Evolutionary conservation across 1,140 invertebrate genomes (phyloP), one percentile per base, ranked within the genome.

Genomic region (Dendroctonus valens): DNA sequence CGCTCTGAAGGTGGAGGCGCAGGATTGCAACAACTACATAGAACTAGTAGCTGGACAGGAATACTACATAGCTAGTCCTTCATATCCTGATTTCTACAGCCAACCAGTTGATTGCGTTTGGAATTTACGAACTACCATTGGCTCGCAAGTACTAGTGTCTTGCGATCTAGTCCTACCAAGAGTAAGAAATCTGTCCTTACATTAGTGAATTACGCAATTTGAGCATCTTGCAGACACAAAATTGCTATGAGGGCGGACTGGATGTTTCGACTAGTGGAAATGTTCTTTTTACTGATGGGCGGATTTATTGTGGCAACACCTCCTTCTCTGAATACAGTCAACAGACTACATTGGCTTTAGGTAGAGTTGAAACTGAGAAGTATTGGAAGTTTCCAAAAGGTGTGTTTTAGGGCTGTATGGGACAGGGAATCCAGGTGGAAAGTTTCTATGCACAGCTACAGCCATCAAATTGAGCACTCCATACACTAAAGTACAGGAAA

Each of bases 231-330:
- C 50, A 72, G 70, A 55, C 64, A 7, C 39, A 37, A 9, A 57
- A 69, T 39, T 72, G 85, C 67, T 38, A 37, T 0, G 37, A 72
- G 50, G 83, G 85, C 70, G 76, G 79, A 9, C 69, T 85, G 0
- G 68, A 80, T 0, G 70, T 84, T 38, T 84, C 83, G 6, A 74
- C 66, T 51, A 77, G 73, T 5, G 84, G 84, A n/a, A 79, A 84
- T 66, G 66, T 72, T 0, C 70, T 75, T n/a, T 70, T 85, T 11
- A 39, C 59, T 0, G 71, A 76, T 42, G 79, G 80, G 0, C 74
- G 80, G 4, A 77, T 70, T 8, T 86, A 83, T 68, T 87, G 86
- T 67, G 85, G 85, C 5, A 63, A 51, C 0, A 80, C 81, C 26
- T 26, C 26, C 26, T 26, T 26, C 26, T 26, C 26, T 26, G 26